Percentiles rank a stretch among this genome's conserved stretches.
phyloP scores from a whole-genome alignment of 2,113 vertebrate species.

The Ranitomeya variabilis region DNA sequence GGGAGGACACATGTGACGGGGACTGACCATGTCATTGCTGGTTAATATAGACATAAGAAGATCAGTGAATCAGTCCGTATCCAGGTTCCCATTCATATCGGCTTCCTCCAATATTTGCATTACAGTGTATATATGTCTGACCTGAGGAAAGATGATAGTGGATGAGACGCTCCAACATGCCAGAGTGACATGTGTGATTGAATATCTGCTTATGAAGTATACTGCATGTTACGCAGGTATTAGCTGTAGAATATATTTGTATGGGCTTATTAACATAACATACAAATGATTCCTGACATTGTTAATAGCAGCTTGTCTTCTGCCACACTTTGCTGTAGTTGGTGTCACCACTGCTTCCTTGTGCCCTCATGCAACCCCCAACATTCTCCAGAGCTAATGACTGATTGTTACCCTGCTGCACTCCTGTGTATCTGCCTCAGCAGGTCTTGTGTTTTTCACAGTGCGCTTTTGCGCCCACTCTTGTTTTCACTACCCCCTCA shows the following conservation, averaged over 20 bases:
- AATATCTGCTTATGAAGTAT: neutral
- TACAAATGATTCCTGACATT: neutral
- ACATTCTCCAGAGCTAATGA: conserved; percentile 20
- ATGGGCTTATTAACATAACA: neutral
- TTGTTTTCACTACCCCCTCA: conserved; percentile 18
- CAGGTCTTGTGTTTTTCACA: conserved; percentile 20
- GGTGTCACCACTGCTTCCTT: neutral
- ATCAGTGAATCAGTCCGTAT: no score
- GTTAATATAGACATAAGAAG: neutral
- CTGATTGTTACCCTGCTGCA: conserved; percentile 8
- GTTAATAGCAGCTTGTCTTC: neutral
- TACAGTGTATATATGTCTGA: neutral
- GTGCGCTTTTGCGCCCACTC: conserved; percentile 12
- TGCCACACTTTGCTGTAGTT: neutral
- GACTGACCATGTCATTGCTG: neutral
- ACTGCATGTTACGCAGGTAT: neutral
- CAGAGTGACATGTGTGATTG: neutral
- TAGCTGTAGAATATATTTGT: neutral
- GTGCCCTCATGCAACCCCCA: neutral
- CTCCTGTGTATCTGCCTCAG: neutral
- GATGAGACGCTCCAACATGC: neutral
- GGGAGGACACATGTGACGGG: no score
- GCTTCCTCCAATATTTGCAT: neutral
- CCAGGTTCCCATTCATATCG: no score
- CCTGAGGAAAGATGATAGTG: no score